These are phyloP conservation scores for Melitaea cinxia DNA, from an alignment of 1,140 invertebrate species.

Conservation along the genomic window DNA sequence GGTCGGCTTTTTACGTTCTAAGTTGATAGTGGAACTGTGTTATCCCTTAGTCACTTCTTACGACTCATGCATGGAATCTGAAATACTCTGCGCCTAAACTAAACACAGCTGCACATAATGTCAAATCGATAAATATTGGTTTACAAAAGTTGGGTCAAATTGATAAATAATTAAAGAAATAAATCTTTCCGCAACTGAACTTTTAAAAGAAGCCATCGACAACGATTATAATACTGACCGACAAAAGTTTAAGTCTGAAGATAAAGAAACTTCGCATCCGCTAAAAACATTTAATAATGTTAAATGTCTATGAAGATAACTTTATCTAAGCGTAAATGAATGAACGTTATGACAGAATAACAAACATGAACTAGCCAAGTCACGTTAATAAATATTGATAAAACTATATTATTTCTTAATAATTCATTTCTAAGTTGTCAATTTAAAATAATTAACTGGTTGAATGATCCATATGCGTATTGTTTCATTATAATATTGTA, in stretches of 20 bases:
- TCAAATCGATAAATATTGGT: too few relatives aligned
- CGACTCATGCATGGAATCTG: too few relatives aligned
- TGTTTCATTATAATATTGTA: neutral
- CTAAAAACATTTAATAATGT: neutral
- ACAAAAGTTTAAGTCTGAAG: neutral
- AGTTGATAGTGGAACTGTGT: too few relatives aligned
- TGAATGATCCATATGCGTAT: neutral
- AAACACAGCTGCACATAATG: too few relatives aligned
- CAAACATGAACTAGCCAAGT: neutral
- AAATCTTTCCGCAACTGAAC: too few relatives aligned
- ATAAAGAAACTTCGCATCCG: neutral
- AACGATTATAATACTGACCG: neutral
- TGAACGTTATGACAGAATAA: neutral
- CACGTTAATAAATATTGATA: conserved; percentile 5
- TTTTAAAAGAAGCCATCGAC: too few relatives aligned
- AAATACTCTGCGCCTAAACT: too few relatives aligned
- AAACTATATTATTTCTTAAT: conserved; percentile 5
- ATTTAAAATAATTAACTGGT: conserved; percentile 17
- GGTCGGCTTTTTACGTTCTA: too few relatives aligned
- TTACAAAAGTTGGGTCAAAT: too few relatives aligned
- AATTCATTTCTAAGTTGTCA: conserved; percentile 9
- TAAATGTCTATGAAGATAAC: neutral
- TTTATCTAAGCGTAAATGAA: conserved; percentile 8
- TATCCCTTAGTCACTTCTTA: too few relatives aligned
- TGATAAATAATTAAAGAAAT: too few relatives aligned